phyloP scores from a whole-genome alignment of 2,888 invertebrate species.

The Hoplodrina ambigua region DNA sequence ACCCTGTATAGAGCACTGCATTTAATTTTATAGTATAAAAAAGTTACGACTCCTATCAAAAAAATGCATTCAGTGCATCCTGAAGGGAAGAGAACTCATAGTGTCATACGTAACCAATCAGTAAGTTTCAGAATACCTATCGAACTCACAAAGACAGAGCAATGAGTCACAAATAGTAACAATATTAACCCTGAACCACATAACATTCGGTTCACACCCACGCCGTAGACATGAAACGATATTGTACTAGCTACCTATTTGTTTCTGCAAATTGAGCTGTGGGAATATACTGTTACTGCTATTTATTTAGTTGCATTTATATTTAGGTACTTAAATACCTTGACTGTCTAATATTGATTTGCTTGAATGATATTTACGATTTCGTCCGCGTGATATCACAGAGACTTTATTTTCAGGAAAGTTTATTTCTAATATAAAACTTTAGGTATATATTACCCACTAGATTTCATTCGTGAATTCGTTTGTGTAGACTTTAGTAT shows the following conservation, averaged over 20 bases:
- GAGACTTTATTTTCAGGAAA: too few species aligned
- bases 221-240: slow-evolving; percentile 44
- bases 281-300: slow-evolving; percentile 42
- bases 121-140: slow-evolving; percentile 17
- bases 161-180: slow-evolving; percentile 43
- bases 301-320: slow-evolving; percentile 20
- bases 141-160: neutral
- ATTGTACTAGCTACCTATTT: slow-evolving; percentile 54
- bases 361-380: too few species aligned
- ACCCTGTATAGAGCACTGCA: too few species aligned
- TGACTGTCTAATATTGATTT: neutral
- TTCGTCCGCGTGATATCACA: too few species aligned
- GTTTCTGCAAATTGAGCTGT: slow-evolving; percentile 51
- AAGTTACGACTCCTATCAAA: too few species aligned
- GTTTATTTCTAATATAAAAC: too few species aligned
- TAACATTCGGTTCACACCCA: slow-evolving; percentile 61
- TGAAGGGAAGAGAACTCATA: too few species aligned
- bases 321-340: slow-evolving; percentile 17
- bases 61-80: too few species aligned
- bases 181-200: slow-evolving; percentile 61
- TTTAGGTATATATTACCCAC: too few species aligned
- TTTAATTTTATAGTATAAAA: too few species aligned
- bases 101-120: neutral
- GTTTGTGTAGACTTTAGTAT: too few species aligned
- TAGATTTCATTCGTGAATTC: too few species aligned